Percentiles rank a stretch among this genome's conserved stretches.
phyloP scores from a whole-genome alignment of 2,888 invertebrate species.

The Drosophila monieri region DNA sequence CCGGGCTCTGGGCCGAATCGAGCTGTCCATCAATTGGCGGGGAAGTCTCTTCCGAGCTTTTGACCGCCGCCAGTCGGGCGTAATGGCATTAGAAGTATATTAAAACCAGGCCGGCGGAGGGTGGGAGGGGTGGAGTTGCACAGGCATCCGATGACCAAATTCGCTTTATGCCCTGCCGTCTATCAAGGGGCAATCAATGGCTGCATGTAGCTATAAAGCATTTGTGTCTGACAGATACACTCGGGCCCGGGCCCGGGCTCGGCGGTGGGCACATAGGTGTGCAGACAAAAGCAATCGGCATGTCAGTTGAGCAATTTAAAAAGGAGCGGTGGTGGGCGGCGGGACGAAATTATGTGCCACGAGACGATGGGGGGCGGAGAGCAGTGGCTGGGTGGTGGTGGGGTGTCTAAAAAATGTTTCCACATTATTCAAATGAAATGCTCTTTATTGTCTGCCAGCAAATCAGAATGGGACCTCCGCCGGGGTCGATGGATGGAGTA shows the following conservation, averaged over 20 bases:
- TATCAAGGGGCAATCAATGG: slow-evolving; percentile 61
- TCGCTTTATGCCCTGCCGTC: slow-evolving; percentile 15
- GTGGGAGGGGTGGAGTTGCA: too few relatives aligned
- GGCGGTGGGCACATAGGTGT: slow-evolving; percentile 17
- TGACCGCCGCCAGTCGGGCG: neutral
- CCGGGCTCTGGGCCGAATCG: too few relatives aligned
- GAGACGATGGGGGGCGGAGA: slow-evolving; percentile 9
- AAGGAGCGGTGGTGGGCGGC: neutral
- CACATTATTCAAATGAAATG: slow-evolving; percentile 74
- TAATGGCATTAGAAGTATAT: neutral
- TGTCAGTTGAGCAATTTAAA: slow-evolving; percentile 38
- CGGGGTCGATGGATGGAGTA: neutral
- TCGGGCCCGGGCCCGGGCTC: neutral
- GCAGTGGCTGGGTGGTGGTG: neutral
- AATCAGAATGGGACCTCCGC: neutral
- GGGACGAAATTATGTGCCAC: slow-evolving; percentile 15
- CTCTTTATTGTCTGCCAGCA: slow-evolving; percentile 64
- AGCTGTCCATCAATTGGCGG: neutral
- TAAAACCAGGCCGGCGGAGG: neutral
- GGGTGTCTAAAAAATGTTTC: slow-evolving; percentile 67
- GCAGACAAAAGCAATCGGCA: slow-evolving; percentile 35
- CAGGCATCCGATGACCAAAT: neutral
- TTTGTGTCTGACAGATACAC: slow-evolving; percentile 22
- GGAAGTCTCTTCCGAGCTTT: neutral
- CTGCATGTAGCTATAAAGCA: neutral